A percentile compares a stretch with the other conserved stretches of the same genome.
phyloP scores from a whole-genome alignment of 1,140 invertebrate genomes.

The Drosophila sp. region DNA sequence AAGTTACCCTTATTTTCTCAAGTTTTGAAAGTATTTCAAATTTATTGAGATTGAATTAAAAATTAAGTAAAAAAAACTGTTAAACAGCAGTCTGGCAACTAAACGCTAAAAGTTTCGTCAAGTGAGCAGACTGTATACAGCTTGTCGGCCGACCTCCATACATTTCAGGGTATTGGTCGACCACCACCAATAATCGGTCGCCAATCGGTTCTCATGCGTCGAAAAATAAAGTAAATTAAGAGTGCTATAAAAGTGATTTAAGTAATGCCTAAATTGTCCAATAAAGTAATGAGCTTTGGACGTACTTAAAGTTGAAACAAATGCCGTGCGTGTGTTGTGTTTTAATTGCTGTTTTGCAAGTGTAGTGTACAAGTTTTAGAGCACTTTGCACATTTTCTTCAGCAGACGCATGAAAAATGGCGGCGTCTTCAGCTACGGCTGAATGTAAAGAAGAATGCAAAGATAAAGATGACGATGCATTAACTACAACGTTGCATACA shows the following conservation, averaged over 20 bases:
- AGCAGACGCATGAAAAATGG: slow-evolving; percentile 79
- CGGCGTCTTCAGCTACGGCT: slow-evolving; percentile 69
- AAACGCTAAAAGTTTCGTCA: slow-evolving; percentile 25
- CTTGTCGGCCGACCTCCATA: background rate
- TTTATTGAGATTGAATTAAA: too few relatives aligned
- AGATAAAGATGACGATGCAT: slow-evolving; percentile 76
- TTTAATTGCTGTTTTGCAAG: slow-evolving; percentile 46
- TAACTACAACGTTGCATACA: slow-evolving; percentile 85
- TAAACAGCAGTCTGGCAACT: background rate
- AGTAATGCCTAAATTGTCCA: slow-evolving; percentile 55
- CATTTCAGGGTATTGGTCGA: slow-evolving; percentile 7
- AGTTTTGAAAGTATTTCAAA: too few relatives aligned
- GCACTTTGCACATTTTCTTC: slow-evolving; percentile 66
- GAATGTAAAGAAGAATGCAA: slow-evolving; percentile 70
- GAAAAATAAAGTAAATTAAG: slow-evolving; percentile 51
- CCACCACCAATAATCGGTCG: slow-evolving; percentile 36
- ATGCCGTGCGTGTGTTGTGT: slow-evolving; percentile 51
- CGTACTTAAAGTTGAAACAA: slow-evolving; percentile 44
- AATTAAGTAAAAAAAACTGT: too few relatives aligned
- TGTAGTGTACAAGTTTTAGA: slow-evolving; percentile 60
- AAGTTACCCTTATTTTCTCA: too few relatives aligned
- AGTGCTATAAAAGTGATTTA: slow-evolving; percentile 29
- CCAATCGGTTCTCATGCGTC: slow-evolving; percentile 47
- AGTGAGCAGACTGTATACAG: slow-evolving; percentile 20
- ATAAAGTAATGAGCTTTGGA: slow-evolving; percentile 25